A percentile compares a stretch with the other conserved stretches of the same genome.
phyloP scores from a whole-genome alignment of 2,888 invertebrate species.

The Aphodius granarius region DNA sequence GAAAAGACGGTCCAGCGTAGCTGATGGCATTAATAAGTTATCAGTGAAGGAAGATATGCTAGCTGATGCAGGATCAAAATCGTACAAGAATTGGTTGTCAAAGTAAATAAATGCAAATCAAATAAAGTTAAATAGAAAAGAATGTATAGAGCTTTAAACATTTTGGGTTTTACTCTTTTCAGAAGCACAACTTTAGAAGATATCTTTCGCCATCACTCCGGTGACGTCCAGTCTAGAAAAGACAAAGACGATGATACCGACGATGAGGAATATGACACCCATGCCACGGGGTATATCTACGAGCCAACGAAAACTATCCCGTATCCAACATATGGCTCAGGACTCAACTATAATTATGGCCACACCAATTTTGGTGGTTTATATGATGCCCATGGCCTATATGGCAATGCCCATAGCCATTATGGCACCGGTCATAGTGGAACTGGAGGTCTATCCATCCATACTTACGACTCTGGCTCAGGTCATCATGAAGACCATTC shows the following conservation, averaged over 20 bases:
- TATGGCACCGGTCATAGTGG: slow-evolving; percentile 28
- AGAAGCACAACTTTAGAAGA: slow-evolving; percentile 74
- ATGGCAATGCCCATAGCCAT: slow-evolving; percentile 21
- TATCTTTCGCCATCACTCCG: slow-evolving; percentile 64
- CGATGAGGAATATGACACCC: slow-evolving; percentile 63
- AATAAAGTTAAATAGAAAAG: not conserved
- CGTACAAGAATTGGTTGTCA: slow-evolving; percentile 74
- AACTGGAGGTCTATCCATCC: not conserved
- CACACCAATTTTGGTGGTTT: slow-evolving; percentile 13
- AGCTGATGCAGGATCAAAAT: slow-evolving; percentile 70
- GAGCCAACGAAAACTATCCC: slow-evolving; percentile 32
- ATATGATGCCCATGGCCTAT: not conserved
- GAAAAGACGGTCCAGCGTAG: slow-evolving; percentile 46
- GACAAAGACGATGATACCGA: slow-evolving; percentile 44
- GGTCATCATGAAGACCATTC: slow-evolving; percentile 37
- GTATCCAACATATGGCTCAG: slow-evolving; percentile 11
- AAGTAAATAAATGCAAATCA: slow-evolving; percentile 65
- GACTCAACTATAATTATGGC: not conserved
- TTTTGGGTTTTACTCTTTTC: slow-evolving; percentile 20
- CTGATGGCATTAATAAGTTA: slow-evolving; percentile 2
- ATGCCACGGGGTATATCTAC: slow-evolving; percentile 59
- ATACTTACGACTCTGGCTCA: slow-evolving; percentile 5
- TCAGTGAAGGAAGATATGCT: slow-evolving; percentile 51
- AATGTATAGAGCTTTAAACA: slow-evolving; percentile 24
- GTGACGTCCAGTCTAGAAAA: slow-evolving; percentile 34